Conservation (phyloP, 2,888 invertebrate genomes). For the Patella caerulea region DNA sequence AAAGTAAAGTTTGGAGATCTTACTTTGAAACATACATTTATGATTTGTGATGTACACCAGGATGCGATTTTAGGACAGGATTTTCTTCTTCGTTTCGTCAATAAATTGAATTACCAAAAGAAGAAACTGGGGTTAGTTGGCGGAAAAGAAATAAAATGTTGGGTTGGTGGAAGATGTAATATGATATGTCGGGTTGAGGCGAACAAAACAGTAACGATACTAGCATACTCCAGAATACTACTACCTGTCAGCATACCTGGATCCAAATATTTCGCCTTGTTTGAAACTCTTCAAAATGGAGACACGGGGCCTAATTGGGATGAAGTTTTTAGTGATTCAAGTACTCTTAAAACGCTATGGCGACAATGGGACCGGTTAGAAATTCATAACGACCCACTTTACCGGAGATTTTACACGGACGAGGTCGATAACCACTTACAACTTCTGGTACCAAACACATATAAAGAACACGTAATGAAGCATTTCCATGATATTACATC, state of each 20-base stretch:
- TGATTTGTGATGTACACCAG: constrained; percentile 25
- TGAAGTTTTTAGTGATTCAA: background rate
- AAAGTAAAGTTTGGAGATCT: background rate
- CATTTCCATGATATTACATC: constrained; percentile 18
- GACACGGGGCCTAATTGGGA: background rate
- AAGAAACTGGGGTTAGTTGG: background rate
- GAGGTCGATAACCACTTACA: background rate
- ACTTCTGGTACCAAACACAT: constrained; percentile 4
- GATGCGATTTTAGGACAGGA: constrained; percentile 29
- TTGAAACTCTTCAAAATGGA: no score
- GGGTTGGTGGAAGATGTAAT: constrained; percentile 7
- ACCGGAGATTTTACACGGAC: background rate
- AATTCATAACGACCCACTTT: background rate
- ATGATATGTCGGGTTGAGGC: constrained; percentile 16
- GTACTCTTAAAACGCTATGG: background rate
- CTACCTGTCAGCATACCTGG: constrained; percentile 15
- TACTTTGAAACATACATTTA: background rate
- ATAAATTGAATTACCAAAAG: constrained; percentile 4
- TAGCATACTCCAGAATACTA: background rate
- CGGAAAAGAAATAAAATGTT: constrained; percentile 13
- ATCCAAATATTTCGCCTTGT: no score
- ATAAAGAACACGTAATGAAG: constrained; percentile 2
- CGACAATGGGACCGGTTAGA: background rate
- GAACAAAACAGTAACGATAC: constrained; percentile 10
- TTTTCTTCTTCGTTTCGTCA: constrained; percentile 23